Percentiles rank a stretch among this genome's conserved stretches.
Evolutionary conservation across 1,140 invertebrate genomes (phyloP).

Genomic region (Parapsyche elsis): DNA sequence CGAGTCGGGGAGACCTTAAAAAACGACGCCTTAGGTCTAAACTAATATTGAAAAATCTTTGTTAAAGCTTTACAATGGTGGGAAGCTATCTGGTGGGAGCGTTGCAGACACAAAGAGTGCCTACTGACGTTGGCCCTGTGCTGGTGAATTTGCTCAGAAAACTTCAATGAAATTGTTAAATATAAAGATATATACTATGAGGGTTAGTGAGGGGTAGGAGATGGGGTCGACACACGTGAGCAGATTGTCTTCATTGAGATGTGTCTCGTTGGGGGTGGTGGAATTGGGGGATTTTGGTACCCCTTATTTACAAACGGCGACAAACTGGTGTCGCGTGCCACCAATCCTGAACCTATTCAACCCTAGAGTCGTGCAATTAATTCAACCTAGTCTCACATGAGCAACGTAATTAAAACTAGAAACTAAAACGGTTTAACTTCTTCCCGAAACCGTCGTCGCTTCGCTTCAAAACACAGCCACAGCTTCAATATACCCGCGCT

Average conservation of each 20-base stretch:
- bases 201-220: neutral
- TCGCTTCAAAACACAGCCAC: too few relatives aligned
- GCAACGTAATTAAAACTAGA: too few relatives aligned
- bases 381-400: too few relatives aligned
- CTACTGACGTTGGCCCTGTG: neutral
- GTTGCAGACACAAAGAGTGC: conserved; percentile 33
- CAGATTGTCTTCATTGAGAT: conserved; percentile 17
- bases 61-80: conserved; percentile 37
- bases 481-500: too few relatives aligned
- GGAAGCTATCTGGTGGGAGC: conserved; percentile 37
- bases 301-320: conserved; percentile 25
- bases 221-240: neutral
- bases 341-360: conserved; percentile 17
- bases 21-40: conserved; percentile 41
- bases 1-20: conserved; percentile 7
- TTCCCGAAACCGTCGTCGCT: too few relatives aligned
- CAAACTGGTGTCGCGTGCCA: conserved; percentile 18
- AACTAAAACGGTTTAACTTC: too few relatives aligned
- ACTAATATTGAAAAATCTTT: conserved; percentile 48
- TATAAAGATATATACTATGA: conserved; percentile 39
- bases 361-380: neutral
- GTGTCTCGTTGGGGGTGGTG: neutral
- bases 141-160: conserved; percentile 32
- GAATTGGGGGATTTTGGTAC: neutral
- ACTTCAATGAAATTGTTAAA: conserved; percentile 48